Conservation (phyloP, 2,888 invertebrate species). For the Sericinus montela region DNA sequence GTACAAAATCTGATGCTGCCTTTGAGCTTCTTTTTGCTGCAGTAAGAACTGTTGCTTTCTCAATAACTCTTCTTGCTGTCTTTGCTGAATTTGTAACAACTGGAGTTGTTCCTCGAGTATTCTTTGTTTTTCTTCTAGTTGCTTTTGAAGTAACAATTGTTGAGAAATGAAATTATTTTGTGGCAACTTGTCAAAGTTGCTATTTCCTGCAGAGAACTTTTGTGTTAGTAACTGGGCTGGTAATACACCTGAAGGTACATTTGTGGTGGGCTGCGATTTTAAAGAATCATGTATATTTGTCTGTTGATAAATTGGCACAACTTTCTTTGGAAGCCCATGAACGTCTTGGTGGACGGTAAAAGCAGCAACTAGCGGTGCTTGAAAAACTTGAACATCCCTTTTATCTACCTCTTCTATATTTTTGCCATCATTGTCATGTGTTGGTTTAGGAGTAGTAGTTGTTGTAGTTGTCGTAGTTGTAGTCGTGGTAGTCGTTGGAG, state of each 20-base stretch:
- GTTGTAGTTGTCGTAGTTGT: constrained; percentile 65
- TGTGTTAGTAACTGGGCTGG: constrained; percentile 33
- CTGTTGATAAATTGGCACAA: constrained; percentile 84
- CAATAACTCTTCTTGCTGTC: constrained; percentile 84
- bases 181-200: constrained; percentile 33
- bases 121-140: constrained; percentile 83
- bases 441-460: constrained; percentile 82
- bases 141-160: constrained; percentile 61
- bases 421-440: constrained; percentile 83
- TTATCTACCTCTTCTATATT: constrained; percentile 84
- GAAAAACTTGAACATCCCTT: constrained; percentile 87
- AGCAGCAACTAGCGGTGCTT: constrained; percentile 89
- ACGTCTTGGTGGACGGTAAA: constrained; percentile 92
- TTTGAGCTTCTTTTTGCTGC: constrained; percentile 66
- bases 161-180: constrained; percentile 53
- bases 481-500: constrained; percentile 60
- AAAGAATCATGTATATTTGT: constrained; percentile 39
- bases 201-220: constrained; percentile 25
- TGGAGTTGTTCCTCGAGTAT: constrained; percentile 84
- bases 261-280: constrained; percentile 34
- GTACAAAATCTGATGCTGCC: constrained; percentile 45
- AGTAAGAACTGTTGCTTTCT: constrained; percentile 81
- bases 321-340: constrained; percentile 87
- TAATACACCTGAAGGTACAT: constrained; percentile 31
- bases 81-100: constrained; percentile 82